Evolutionary conservation across 1,140 invertebrate species (phyloP).

Genomic region (Drosophila serrata): DNA sequence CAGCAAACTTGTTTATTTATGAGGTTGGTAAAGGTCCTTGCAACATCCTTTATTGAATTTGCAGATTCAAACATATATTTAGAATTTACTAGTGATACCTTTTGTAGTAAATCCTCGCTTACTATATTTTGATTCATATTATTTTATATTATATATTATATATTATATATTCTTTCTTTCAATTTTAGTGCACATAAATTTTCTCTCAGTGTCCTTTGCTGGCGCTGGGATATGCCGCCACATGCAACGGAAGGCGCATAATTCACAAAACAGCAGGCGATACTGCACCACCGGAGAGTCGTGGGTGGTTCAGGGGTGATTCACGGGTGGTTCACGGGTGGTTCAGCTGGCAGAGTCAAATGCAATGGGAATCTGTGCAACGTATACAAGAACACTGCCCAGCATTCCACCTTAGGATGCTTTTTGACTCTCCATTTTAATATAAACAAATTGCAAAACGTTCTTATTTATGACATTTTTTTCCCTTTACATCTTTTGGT

Average conservation of each 20-base stretch:
- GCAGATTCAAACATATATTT: not conserved
- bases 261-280: constrained; percentile 80
- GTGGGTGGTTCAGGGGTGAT: not conserved
- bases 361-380: constrained; percentile 64
- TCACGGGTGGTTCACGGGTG: not conserved
- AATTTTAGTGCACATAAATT: not conserved
- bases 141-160: not conserved
- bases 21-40: not conserved
- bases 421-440: constrained; percentile 78
- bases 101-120: too few relatives aligned
- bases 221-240: constrained; percentile 62
- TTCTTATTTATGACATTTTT: constrained; percentile 79
- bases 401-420: constrained; percentile 54
- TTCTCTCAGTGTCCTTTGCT: constrained; percentile 13
- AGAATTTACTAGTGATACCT: not conserved
- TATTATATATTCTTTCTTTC: not conserved
- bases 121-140: not conserved
- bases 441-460: constrained; percentile 80
- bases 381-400: constrained; percentile 34
- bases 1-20: not conserved
- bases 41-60: not conserved
- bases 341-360: constrained; percentile 30
- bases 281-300: constrained; percentile 10
- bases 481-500: constrained; percentile 12
- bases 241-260: constrained; percentile 83